Percentiles rank a stretch among this genome's conserved stretches.
Evolutionary conservation across 2,888 invertebrate species (phyloP).

Genomic region (Lordiphosa andalusiaca): DNA sequence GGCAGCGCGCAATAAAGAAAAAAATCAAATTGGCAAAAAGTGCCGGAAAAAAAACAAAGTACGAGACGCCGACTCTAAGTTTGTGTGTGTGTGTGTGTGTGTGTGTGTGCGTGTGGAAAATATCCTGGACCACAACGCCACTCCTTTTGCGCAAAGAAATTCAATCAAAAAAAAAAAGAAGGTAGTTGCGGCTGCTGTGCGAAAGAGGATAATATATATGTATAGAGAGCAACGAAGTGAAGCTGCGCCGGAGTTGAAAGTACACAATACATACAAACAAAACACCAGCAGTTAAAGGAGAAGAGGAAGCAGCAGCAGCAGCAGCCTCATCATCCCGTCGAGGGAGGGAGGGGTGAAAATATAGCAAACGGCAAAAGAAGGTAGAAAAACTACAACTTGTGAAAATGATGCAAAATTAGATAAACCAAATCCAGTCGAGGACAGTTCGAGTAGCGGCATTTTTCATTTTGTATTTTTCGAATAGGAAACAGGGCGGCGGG

Average conservation of each 20-base stretch:
- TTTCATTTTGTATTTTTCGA: slow-evolving; percentile 3
- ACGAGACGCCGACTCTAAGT: slow-evolving; percentile 3
- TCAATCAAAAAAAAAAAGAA: slow-evolving; percentile 45
- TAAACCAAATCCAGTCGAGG: not conserved
- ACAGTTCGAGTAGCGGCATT: slow-evolving; percentile 5
- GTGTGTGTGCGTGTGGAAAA: slow-evolving; percentile 14
- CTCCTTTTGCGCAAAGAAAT: slow-evolving; percentile 62
- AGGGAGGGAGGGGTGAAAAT: not conserved
- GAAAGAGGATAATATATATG: slow-evolving; percentile 25
- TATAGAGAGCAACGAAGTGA: slow-evolving; percentile 21
- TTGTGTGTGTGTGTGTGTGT: slow-evolving; percentile 14
- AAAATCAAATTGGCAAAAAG: slow-evolving; percentile 12
- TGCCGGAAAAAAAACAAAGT: slow-evolving; percentile 10
- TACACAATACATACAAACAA: slow-evolving; percentile 36
- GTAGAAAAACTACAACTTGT: too few relatives aligned
- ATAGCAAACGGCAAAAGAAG: too few relatives aligned
- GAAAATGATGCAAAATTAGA: too few relatives aligned
- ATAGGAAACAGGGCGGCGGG: not conserved
- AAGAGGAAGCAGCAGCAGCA: not conserved
- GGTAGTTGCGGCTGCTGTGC: slow-evolving; percentile 12
- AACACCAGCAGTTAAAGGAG: slow-evolving; percentile 6
- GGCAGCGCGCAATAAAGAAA: slow-evolving; percentile 14
- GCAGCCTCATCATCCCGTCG: not conserved
- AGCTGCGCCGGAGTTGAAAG: slow-evolving; percentile 63
- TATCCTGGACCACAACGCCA: slow-evolving; percentile 46